Evolutionary conservation across 1,140 invertebrate species (phyloP).

Genomic region (Aphelenchoides fujianensis): DNA sequence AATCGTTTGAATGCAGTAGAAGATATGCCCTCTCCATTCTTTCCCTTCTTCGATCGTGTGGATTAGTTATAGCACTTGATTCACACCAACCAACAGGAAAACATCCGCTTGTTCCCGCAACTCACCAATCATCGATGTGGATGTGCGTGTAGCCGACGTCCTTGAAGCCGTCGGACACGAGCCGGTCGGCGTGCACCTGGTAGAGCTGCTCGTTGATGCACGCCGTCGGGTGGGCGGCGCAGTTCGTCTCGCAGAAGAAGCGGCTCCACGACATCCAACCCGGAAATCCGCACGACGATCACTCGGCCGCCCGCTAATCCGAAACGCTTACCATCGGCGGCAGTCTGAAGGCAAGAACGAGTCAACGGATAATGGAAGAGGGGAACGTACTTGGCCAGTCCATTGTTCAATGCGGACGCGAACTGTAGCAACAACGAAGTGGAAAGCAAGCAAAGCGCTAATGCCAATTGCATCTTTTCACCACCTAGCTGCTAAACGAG

Average conservation of each 20-base stretch:
- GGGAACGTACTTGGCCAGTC: slow-evolving; percentile 10
- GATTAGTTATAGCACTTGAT: too few species aligned
- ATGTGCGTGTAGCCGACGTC: slow-evolving; percentile 41
- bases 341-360: too few species aligned
- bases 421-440: not conserved
- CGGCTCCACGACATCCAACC: slow-evolving; percentile 91
- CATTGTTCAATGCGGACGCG: slow-evolving; percentile 12
- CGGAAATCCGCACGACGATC: slow-evolving; percentile 78
- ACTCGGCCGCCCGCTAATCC: too few species aligned
- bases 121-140: slow-evolving; percentile 61
- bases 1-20: too few species aligned
- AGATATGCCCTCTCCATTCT: too few species aligned
- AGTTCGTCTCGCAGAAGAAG: slow-evolving; percentile 88
- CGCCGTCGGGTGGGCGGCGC: slow-evolving; percentile 63
- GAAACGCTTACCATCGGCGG: slow-evolving; percentile 17
- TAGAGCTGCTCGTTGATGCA: slow-evolving; percentile 61
- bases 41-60: too few species aligned
- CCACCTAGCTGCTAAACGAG: too few species aligned
- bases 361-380: too few species aligned
- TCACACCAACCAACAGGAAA: too few species aligned
- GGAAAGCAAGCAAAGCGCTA: not conserved
- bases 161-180: slow-evolving; percentile 47
- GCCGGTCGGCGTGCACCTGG: slow-evolving; percentile 39
- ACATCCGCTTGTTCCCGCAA: too few species aligned
- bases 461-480: too few species aligned